Base-by-base conservation (phyloP, 2,113 vertebrate genomes). In the Rana temporaria region DNA sequence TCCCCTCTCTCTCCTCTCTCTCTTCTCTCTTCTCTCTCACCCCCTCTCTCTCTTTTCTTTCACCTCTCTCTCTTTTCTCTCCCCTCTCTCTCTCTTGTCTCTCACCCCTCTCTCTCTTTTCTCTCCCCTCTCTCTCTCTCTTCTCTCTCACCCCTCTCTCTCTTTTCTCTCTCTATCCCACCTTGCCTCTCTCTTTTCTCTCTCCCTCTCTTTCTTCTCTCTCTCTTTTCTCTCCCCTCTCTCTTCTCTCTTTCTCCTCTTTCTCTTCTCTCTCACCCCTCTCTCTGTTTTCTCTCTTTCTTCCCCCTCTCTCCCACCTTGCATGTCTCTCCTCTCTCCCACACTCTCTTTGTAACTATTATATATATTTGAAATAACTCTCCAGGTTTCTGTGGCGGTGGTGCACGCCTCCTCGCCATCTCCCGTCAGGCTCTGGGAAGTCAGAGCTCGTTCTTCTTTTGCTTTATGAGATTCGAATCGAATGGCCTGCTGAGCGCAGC, bases 401-500 rank as follows among this genome's bases (percentile, higher is more conserved):
- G 38, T 52, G 48, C 22, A 69, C 38, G 48, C 34, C 67, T 38
- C 48, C 26, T 68, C 8, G 32, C 17, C 9, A 4, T 38, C 32
- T 24, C 62, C 20, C 30, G 38, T 42, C n/a, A 52, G 8, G 6
- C 26, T 59, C 53, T 57, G 55, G 16, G 53, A 32, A 57, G 17
- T 59, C 26, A 38, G 15, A 15, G 52, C 20, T 24, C 18, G 20
- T 19, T 38, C 16, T 64, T n/a, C 16, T 38, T 34, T 38, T 59
- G 20, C 68, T 63, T 64, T 55, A 22, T 71, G 24, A 20, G 42
- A 64, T 53, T 48, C 63, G 19, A 63, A 72, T 63, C 18, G 56
- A 26, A 18, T 52, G 6, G 20, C 68, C 56, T 22, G 69, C 68
- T 65, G 79, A 22, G 79, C 74, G 64, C 16, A 24, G 18, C 24